Conservation (phyloP, 2,113 vertebrate species). For the Hydrochoerus hydrochaeris region DNA sequence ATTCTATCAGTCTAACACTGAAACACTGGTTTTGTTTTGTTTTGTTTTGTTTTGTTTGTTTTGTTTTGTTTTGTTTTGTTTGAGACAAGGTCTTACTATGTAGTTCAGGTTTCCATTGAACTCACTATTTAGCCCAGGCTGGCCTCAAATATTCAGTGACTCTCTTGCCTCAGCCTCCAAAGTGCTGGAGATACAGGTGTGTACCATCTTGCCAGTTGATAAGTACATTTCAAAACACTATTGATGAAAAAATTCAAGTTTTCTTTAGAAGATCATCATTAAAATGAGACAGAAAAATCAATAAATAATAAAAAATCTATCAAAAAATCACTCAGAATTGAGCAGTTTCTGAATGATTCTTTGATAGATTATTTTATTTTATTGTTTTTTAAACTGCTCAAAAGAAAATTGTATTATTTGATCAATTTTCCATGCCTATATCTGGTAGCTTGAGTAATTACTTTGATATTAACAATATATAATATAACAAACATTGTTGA, state of each 20-base stretch:
- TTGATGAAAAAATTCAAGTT: not conserved
- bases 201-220: fast-evolving
- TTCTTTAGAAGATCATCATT: not conserved
- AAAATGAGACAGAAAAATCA: not conserved
- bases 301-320: not conserved
- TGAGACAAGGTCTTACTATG: not conserved
- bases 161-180: not conserved
- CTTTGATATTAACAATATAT: no score
- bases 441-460: no score
- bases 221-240: not conserved
- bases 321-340: no score
- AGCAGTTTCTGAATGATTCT: no score
- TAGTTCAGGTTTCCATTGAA: not conserved
- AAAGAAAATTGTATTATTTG: no score
- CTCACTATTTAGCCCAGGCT: not conserved
- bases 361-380: no score
- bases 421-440: no score
- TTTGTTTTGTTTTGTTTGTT: not conserved
- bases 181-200: not conserved
- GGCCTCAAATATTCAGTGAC: not conserved
- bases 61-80: not conserved
- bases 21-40: not conserved
- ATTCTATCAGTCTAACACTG: not conserved
- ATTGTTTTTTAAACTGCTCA: no score
- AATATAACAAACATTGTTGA: no score